These are phyloP conservation scores for Drosophila subsilvestris DNA, from an alignment of 2,888 invertebrate species.

Conservation along the genomic window DNA sequence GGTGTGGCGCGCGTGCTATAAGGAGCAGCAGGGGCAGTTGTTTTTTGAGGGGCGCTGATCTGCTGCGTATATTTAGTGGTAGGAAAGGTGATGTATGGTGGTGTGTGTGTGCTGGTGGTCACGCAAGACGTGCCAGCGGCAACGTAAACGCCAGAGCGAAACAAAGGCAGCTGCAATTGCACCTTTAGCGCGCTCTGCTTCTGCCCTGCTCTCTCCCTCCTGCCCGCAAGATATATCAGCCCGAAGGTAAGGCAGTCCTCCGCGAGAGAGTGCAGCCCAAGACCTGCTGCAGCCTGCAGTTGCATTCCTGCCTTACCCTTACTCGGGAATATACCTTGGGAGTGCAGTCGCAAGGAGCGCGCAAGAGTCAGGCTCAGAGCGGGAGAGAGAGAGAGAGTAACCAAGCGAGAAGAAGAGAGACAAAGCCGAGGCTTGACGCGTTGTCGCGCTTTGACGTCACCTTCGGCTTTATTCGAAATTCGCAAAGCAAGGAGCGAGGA, in stretches of 20 bases:
- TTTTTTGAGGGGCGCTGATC: conserved; percentile 41
- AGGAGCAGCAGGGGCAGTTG: conserved; percentile 48
- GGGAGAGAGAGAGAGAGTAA: neutral
- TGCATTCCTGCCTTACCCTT: too few relatives aligned
- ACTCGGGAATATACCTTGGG: neutral
- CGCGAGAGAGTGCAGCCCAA: neutral
- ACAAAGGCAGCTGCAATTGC: conserved; percentile 80
- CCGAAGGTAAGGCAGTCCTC: too few relatives aligned
- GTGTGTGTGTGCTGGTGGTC: conserved; percentile 64
- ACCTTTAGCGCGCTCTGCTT: conserved; percentile 63
- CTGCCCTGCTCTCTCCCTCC: neutral
- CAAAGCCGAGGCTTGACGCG: conserved; percentile 33
- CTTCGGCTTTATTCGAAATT: conserved; percentile 76
- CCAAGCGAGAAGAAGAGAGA: conserved; percentile 7
- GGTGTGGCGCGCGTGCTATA: conserved; percentile 60
- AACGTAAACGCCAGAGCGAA: conserved; percentile 52
- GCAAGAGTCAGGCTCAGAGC: neutral
- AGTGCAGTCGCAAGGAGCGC: neutral
- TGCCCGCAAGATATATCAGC: too few relatives aligned
- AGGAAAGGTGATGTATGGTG: conserved; percentile 52
- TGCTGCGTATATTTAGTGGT: conserved; percentile 68
- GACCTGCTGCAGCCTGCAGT: too few relatives aligned
- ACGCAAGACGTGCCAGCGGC: conserved; percentile 73
- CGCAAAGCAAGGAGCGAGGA: conserved; percentile 74
- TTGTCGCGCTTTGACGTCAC: conserved; percentile 65